phyloP scores from a whole-genome alignment of 2,797 vertebrate species.

The Acanthornis magna region DNA sequence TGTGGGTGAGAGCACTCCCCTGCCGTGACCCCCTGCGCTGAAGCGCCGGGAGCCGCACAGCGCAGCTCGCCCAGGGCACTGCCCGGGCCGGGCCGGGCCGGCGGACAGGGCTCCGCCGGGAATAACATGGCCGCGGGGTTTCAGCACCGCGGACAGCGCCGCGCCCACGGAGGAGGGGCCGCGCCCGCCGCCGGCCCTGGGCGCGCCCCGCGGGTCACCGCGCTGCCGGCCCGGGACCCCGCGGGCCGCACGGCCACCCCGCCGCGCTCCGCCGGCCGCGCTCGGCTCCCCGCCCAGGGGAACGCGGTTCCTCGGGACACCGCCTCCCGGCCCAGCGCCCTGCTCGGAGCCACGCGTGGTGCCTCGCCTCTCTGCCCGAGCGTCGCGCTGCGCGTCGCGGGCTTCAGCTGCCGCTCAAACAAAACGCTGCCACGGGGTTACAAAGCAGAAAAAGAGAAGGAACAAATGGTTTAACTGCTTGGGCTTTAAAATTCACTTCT shows the following conservation, averaged over 20 bases:
- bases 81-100: too few relatives aligned
- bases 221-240: neutral
- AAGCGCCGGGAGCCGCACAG: neutral
- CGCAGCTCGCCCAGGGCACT: neutral
- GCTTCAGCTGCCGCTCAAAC: neutral
- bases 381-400: neutral
- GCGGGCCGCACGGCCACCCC: neutral
- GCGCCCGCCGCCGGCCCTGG: neutral
- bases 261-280: neutral
- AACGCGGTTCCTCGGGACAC: neutral
- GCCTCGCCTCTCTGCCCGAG: neutral
- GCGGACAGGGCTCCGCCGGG: neutral
- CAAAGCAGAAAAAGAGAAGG: neutral
- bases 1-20: neutral
- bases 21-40: neutral
- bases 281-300: neutral
- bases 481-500: neutral
- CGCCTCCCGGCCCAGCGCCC: neutral
- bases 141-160: constrained; percentile 80
- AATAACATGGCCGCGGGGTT: constrained; percentile 73
- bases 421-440: neutral
- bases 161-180: neutral
- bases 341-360: neutral
- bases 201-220: neutral
- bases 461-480: neutral